Percentiles rank a stretch among this genome's conserved stretches.
These are phyloP conservation scores for Phenacoccus solenopsis DNA, from an alignment of 1,140 invertebrate genomes.

Conservation along the genomic window DNA sequence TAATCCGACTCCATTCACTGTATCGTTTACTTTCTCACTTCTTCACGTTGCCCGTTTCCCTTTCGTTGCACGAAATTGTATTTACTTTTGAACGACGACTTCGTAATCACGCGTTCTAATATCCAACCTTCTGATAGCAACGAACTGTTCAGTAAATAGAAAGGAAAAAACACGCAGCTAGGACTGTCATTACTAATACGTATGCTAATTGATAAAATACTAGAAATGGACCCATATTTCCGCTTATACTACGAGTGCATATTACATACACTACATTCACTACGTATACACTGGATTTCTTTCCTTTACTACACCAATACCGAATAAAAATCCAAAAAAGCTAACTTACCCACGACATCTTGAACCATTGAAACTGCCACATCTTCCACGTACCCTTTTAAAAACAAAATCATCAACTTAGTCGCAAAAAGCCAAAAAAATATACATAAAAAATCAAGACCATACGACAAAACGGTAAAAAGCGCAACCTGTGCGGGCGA, in stretches of 20 bases:
- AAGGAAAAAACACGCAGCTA: background rate
- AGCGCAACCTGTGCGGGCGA: background rate
- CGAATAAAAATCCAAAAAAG: too few relatives aligned
- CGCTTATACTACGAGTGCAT: too few relatives aligned
- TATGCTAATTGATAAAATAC: too few relatives aligned
- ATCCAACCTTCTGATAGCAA: background rate
- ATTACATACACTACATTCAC: too few relatives aligned
- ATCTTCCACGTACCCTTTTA: background rate
- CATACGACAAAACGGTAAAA: background rate
- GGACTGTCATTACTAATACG: too few relatives aligned
- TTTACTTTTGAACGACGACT: background rate
- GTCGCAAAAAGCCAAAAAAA: background rate
- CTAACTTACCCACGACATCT: background rate
- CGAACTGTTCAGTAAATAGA: background rate
- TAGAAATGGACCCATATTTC: too few relatives aligned
- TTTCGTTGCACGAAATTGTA: background rate
- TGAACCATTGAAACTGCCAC: too few relatives aligned
- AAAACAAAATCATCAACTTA: background rate
- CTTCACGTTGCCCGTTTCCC: background rate
- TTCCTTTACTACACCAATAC: too few relatives aligned
- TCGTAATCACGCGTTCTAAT: too few relatives aligned
- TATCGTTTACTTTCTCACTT: too few relatives aligned
- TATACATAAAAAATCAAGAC: background rate
- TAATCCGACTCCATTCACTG: background rate
- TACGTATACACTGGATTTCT: too few relatives aligned